Evolutionary conservation across 2,113 vertebrate genomes (phyloP).

Genomic region (Brachypteracias leptosomus): DNA sequence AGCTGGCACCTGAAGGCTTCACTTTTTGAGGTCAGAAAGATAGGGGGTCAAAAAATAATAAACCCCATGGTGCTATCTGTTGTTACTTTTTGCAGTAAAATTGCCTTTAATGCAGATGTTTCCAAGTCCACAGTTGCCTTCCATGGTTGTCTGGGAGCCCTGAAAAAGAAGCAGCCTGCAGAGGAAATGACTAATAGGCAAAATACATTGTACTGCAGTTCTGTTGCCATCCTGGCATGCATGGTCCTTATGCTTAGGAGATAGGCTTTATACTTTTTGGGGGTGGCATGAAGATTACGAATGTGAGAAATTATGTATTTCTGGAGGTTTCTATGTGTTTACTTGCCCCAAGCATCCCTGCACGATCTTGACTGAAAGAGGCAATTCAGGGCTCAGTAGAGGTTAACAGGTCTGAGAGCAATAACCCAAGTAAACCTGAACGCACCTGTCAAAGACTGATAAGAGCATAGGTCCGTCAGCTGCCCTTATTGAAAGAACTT

Average conservation of each 20-base stretch:
- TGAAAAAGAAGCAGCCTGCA: neutral
- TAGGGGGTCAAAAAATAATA: neutral
- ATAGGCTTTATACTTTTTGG: neutral
- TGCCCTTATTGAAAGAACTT: neutral
- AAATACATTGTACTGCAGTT: neutral
- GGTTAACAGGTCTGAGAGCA: conserved; percentile 6
- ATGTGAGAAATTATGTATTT: neutral
- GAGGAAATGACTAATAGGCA: neutral
- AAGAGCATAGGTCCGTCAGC: neutral
- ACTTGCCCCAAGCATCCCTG: neutral
- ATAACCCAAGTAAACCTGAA: conserved; percentile 1
- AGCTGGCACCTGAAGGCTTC: neutral
- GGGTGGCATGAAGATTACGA: neutral
- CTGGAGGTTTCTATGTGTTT: neutral
- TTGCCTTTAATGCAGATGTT: neutral
- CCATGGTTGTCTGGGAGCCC: neutral
- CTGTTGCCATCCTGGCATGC: neutral
- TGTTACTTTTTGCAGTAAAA: neutral
- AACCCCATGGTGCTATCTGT: neutral
- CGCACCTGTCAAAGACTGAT: conserved; percentile 10
- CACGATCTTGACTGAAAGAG: neutral
- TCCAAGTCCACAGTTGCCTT: neutral
- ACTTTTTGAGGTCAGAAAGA: neutral
- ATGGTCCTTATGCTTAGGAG: neutral
- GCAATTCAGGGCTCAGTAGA: neutral